phyloP scores from a whole-genome alignment of 2,797 vertebrate genomes.

The Chelmon rostratus region DNA sequence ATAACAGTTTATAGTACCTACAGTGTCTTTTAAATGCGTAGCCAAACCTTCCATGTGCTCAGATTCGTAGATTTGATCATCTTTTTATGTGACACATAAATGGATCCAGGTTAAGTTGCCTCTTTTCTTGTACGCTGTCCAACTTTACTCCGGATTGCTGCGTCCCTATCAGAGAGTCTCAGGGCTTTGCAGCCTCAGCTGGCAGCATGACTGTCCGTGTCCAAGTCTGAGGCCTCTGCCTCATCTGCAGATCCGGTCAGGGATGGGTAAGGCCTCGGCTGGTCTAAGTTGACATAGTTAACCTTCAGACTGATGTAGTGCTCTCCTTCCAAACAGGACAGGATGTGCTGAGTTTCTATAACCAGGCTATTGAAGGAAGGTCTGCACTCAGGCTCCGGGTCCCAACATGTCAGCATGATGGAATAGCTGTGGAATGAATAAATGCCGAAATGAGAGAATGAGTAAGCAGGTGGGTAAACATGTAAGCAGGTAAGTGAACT shows the following conservation, averaged over 20 bases:
- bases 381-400: conserved; percentile 85
- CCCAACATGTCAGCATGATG: conserved; percentile 94
- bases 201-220: conserved; percentile 27
- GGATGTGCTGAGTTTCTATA: conserved; percentile 84
- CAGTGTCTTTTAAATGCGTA: conserved; percentile 44
- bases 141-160: conserved; percentile 2
- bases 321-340: conserved; percentile 87
- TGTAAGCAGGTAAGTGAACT: conserved; percentile 1
- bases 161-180: conserved; percentile 25
- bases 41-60: conserved; percentile 24
- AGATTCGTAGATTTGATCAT: conserved; percentile 2
- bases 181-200: conserved; percentile 54
- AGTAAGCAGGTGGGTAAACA: not conserved
- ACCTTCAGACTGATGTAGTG: conserved; percentile 93
- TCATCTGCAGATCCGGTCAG: conserved; percentile 75
- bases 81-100: not conserved
- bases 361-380: conserved; percentile 88
- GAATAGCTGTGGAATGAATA: conserved; percentile 67
- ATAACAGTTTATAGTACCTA: conserved; percentile 1
- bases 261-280: conserved; percentile 78
- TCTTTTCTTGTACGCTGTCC: conserved; percentile 13
- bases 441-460: conserved; percentile 3
- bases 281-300: conserved; percentile 91
- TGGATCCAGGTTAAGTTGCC: not conserved
- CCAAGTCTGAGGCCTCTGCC: conserved; percentile 74